Base-by-base conservation (phyloP, 2,113 vertebrate genomes). In the Pyxicephalus adspersus region DNA sequence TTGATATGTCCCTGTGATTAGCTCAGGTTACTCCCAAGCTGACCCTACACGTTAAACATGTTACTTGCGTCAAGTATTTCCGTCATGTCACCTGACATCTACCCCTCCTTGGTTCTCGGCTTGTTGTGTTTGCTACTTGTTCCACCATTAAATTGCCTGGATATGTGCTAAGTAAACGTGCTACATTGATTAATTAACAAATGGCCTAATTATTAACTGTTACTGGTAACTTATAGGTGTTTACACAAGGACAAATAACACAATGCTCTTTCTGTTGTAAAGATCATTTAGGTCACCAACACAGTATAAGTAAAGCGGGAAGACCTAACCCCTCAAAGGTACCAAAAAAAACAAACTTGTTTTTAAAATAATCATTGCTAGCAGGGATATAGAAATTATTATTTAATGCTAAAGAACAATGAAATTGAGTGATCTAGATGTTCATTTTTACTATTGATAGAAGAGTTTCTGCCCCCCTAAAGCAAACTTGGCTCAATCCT, bases 241-340 rank as follows among this genome's bases (percentile, higher is more conserved):
- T 64, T 52, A 61, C 25, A 64, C 23, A 64, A 77, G 60, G 38
- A 77, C 75, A 54, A 52, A 65, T 25, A 22, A 65, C 75, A 65
- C 60, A 29, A 26, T 3, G 45, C 8, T 45, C 75, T 54, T 65
- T 58, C 50, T 29, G 57, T 22, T 26, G 72, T 23, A 16, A 51
- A 11, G 19, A 58, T 58, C 74, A 52, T 61, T 23, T 64, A 64
- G 1, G 38, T 45, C 38, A 3, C 38, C 38, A 45, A 45, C 8
- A 45, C 38, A 45, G 9, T 13, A 45, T 1, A 13, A 45, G 38
- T 45, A 38, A 38, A 38, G 2, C 34, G 7, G 9, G 38, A 45
- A 45, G 2, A 45, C 11, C 38, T 13, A 45, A 45, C 38, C 38
- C 15, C 38, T 45, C 2, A 45, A 45, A 45, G 8, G 38, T 13